These are phyloP conservation scores for Agonum fuliginosum DNA, from an alignment of 2,888 invertebrate species.

Conservation along the genomic window DNA sequence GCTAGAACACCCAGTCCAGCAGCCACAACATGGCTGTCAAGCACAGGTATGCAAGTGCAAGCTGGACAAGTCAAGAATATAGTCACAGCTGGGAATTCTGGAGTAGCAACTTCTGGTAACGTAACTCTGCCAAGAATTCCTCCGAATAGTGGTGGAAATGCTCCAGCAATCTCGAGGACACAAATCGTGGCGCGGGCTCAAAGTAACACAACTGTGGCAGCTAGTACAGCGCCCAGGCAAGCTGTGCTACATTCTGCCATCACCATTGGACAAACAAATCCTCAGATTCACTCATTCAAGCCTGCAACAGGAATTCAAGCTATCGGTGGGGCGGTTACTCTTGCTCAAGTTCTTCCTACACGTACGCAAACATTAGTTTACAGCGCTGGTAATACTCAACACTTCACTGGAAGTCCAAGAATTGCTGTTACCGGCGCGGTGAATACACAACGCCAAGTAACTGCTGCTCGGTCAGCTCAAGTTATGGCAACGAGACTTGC, in stretches of 20 bases:
- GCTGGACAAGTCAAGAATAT: slow-evolving; percentile 44
- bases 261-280: slow-evolving; percentile 69
- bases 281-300: slow-evolving; percentile 70
- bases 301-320: slow-evolving; percentile 68
- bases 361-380: slow-evolving; percentile 72
- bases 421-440: slow-evolving; percentile 68
- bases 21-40: slow-evolving; percentile 50
- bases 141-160: slow-evolving; percentile 40
- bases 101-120: slow-evolving; percentile 66
- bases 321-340: slow-evolving; percentile 69
- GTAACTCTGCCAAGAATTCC: slow-evolving; percentile 62
- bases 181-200: slow-evolving; percentile 68
- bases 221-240: slow-evolving; percentile 69
- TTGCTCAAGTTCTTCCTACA: slow-evolving; percentile 70
- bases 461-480: slow-evolving; percentile 65
- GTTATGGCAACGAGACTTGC: slow-evolving; percentile 69
- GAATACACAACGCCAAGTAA: slow-evolving; percentile 65
- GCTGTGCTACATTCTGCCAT: slow-evolving; percentile 71
- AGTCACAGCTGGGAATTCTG: slow-evolving; percentile 66
- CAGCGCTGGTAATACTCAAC: slow-evolving; percentile 66
- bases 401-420: slow-evolving; percentile 67
- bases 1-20: slow-evolving; percentile 71
- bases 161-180: slow-evolving; percentile 44
- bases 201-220: slow-evolving; percentile 65
- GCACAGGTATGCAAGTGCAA: slow-evolving; percentile 57